phyloP scores from a whole-genome alignment of 2,113 vertebrate species.

The Serilophus lunatus region DNA sequence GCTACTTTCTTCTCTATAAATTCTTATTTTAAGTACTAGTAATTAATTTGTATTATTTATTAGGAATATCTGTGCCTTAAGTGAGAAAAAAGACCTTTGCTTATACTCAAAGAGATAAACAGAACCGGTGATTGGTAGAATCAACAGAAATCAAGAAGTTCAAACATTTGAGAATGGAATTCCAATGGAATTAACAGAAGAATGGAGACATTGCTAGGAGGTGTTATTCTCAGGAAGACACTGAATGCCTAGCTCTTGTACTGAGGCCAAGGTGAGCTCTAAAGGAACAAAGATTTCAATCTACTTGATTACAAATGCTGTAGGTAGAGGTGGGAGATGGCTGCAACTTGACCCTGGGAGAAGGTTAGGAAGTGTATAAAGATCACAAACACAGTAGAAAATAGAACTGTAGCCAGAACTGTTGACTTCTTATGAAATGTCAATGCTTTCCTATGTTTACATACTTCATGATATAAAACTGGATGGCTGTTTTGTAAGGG shows the following conservation, averaged over 20 bases:
- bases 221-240: not conserved
- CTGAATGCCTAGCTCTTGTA: not conserved
- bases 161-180: not conserved
- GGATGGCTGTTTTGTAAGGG: not conserved
- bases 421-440: not conserved
- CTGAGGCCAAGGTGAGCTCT: not conserved
- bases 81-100: not conserved
- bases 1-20: not conserved
- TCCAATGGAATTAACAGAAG: not conserved
- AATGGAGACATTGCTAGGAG: not conserved
- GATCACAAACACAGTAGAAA: not conserved
- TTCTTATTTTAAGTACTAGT: not conserved
- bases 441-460: not conserved
- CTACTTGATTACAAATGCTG: not conserved
- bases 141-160: not conserved
- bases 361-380: not conserved
- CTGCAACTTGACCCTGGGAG: not conserved
- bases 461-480: not conserved
- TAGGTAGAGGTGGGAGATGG: not conserved
- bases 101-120: not conserved
- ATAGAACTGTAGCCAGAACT: not conserved
- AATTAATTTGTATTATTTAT: not conserved
- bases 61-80: not conserved
- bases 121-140: not conserved
- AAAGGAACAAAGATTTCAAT: not conserved